Base-by-base conservation (phyloP, 2,113 vertebrate species). In the Coturnix japonica region DNA sequence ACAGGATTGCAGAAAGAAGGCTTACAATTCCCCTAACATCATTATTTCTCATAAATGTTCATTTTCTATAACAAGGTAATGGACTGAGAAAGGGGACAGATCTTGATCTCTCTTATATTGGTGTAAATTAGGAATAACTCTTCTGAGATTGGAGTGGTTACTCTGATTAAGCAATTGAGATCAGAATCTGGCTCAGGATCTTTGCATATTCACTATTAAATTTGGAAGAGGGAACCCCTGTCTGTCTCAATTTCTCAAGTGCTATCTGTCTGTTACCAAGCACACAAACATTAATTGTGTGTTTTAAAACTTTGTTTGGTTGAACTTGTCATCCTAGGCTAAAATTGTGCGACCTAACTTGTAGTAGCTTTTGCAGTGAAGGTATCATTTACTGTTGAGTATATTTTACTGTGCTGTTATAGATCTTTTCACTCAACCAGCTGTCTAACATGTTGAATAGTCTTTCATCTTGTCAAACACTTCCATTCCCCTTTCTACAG, bases 391-490 rank as follows among this genome's bases (percentile, higher is more conserved):
- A 87, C 95, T 97, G 97, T 97, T 93, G 96, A 96, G 96, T 96
- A 90, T 98, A 96, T 98, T 98, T 97, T 97, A 97, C 96, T 87
- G 91, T 92, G 78, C 94, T 95, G 96, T 97, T 97, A 96, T 91
- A 97, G 91, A 97, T 97, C 97, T 98, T 97, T 97, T 98, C 96
- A 97, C 96, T 98, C 98, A 96, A 94, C 96, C 97, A 98, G 98
- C 98, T 98, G 98, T 98, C 98, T 97, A 88, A 93, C 94, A 96
- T 94, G 96, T 89, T 96, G 96, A 97, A 97, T 96, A 97, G 97
- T 97, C 97, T 98, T 98, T 98, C 98, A 98, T 98, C 97, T 97
- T 97, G 96, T 97, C 97, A 98, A 97, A 97, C 97, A 97, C 96
- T 97, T 97, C 96, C 96, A 87, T 96, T 96, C 75, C 97, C 97